A percentile compares a stretch with the other conserved stretches of the same genome.
These are phyloP conservation scores for Amphipyra berbera DNA, from an alignment of 2,888 invertebrate species.

Conservation along the genomic window DNA sequence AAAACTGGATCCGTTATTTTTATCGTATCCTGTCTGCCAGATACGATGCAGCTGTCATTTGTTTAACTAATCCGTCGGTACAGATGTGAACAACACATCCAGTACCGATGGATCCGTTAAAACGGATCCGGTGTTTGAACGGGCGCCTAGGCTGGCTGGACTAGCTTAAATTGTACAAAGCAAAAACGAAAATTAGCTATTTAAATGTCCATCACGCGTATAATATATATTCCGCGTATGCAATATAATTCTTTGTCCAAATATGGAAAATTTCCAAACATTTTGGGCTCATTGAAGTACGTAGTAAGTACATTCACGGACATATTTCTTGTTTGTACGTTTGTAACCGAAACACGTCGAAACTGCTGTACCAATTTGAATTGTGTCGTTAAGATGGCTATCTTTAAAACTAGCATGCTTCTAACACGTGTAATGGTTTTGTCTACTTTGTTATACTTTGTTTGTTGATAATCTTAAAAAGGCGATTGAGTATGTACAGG, in stretches of 20 bases:
- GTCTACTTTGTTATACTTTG: constrained; percentile 7
- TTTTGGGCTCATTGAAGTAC: background rate
- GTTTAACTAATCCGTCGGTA: too few species aligned
- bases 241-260: constrained; percentile 12
- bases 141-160: too few species aligned
- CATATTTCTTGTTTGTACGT: constrained; percentile 16
- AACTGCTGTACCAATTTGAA: constrained; percentile 36
- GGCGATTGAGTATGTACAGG: too few species aligned
- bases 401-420: constrained; percentile 22
- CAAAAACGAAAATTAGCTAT: background rate
- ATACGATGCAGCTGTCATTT: too few species aligned
- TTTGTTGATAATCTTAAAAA: background rate
- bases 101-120: too few species aligned
- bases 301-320: constrained; percentile 14
- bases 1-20: too few species aligned
- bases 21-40: too few species aligned
- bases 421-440: constrained; percentile 3
- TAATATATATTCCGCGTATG: background rate
- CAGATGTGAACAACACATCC: too few species aligned
- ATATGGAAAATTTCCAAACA: constrained; percentile 23
- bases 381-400: constrained; percentile 33
- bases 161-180: background rate
- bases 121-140: too few species aligned
- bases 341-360: constrained; percentile 35
- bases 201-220: background rate